Conservation (phyloP, 2,113 vertebrate species). For the Myocastor coypus region DNA sequence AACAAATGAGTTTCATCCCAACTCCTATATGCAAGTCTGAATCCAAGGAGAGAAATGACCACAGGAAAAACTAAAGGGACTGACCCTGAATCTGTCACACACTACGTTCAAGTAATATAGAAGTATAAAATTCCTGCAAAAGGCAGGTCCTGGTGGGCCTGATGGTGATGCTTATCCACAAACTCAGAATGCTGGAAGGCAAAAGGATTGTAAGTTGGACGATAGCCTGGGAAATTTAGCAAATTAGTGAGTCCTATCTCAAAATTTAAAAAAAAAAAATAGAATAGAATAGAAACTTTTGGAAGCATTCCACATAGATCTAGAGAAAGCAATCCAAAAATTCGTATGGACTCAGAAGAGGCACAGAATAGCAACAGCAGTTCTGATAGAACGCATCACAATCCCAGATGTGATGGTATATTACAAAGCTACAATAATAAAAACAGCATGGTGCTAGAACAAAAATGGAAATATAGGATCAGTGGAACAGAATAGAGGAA, state of each 20-base stretch:
- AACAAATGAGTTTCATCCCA: neutral
- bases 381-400: neutral
- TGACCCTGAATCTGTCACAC: neutral
- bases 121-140: no score
- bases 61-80: neutral
- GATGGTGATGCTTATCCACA: neutral
- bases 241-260: neutral
- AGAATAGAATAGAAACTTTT: no score
- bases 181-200: neutral
- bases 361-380: neutral
- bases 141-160: neutral
- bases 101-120: neutral
- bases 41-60: neutral
- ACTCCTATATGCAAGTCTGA: neutral
- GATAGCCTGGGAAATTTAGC: neutral
- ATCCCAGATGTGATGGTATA: neutral
- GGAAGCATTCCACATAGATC: neutral
- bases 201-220: neutral
- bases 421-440: neutral
- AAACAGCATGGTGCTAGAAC: neutral
- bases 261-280: neutral
- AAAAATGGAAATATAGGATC: neutral
- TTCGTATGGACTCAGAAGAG: neutral
- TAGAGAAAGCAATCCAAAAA: neutral
- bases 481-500: neutral